phyloP scores from a whole-genome alignment of 1,140 invertebrate genomes.

The Drosophila aff. region DNA sequence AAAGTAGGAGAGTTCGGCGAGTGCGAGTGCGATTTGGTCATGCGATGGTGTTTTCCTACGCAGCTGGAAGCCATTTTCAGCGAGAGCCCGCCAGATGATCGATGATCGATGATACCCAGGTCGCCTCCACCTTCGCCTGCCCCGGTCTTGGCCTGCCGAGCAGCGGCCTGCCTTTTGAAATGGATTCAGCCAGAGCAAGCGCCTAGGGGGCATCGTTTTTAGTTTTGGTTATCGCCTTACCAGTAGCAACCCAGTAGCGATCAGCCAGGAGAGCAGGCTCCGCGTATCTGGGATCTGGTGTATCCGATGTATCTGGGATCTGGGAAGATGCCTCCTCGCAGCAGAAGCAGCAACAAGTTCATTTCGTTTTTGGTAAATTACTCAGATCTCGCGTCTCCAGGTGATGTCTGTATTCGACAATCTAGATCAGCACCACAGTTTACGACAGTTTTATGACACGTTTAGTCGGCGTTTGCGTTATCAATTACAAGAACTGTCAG shows the following conservation, averaged over 20 bases:
- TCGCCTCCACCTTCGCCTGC: constrained; percentile 48
- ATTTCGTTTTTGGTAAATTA: constrained; percentile 81
- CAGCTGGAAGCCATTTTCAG: constrained; percentile 84
- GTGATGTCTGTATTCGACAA: constrained; percentile 80
- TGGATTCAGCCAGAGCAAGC: constrained; percentile 62
- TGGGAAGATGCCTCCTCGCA: constrained; percentile 36
- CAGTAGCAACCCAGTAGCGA: constrained; percentile 37
- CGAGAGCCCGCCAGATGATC: constrained; percentile 76
- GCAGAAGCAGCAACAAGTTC: constrained; percentile 71
- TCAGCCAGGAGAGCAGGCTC: constrained; percentile 34
- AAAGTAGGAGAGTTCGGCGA: constrained; percentile 72
- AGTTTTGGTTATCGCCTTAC: constrained; percentile 77
- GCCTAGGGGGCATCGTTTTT: constrained; percentile 77
- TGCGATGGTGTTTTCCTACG: constrained; percentile 84
- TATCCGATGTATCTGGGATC: constrained; percentile 35
- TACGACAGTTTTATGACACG: constrained; percentile 77
- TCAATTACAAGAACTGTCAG: constrained; percentile 77
- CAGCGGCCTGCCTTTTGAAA: constrained; percentile 60
- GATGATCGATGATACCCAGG: constrained; percentile 82
- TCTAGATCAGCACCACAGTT: constrained; percentile 73
- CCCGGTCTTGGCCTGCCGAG: constrained; percentile 18
- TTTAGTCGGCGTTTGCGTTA: constrained; percentile 58
- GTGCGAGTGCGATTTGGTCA: constrained; percentile 75
- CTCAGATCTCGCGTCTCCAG: constrained; percentile 47
- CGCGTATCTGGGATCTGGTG: constrained; percentile 42